Base-by-base conservation (phyloP, 2,888 invertebrate species). In the Pasiphila rectangulata region DNA sequence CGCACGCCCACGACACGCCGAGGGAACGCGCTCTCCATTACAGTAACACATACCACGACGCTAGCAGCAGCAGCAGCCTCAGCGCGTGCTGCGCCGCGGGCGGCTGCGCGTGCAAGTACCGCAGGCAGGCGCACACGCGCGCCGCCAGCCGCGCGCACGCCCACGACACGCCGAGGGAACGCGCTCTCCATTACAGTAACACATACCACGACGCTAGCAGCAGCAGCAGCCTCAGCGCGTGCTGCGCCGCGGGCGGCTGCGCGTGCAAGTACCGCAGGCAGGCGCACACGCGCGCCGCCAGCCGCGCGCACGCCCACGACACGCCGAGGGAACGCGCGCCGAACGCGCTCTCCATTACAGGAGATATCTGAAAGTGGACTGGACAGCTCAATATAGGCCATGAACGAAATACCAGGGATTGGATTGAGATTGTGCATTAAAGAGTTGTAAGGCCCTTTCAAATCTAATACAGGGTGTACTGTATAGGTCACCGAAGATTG, bases 281-380 rank as follows among this genome's bases (percentile, higher is more conserved):
- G 5, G 73, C 46, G 36, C 59, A 72, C 32, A 75, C 83, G 48
- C 86, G 81, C 4, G 63, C 59, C 49, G 81, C 75, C 46, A 82
- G 72, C 15, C 75, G 72, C 9, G 69, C 54, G 61, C 79, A 76
- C 50, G 69, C 70, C 87, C 87, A 86, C 52, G 61, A 56, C 20
- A 73, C 79, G 48, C 82, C 82, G 44, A 72, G 68, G 1, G 79
- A 79, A n/a, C 67, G 61, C 5, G 68, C 66, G 0, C 83, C 82
- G 68, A 85, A 87, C 51, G 84, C 83, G 30, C 67, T 66, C 56
- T 79, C 79, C 27, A 85, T 51, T n/a, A 79, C 76, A 1, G 61
- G 52, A 0, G 83, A 76, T 78, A 82, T 78, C 85, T 85, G 59
- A 4, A 4, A 61, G 51, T 0, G 83, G n/a, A n/a, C n/a, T n/a